Evolutionary conservation across 2,113 vertebrate species (phyloP).

Genomic region (Gallinago jamesoni): DNA sequence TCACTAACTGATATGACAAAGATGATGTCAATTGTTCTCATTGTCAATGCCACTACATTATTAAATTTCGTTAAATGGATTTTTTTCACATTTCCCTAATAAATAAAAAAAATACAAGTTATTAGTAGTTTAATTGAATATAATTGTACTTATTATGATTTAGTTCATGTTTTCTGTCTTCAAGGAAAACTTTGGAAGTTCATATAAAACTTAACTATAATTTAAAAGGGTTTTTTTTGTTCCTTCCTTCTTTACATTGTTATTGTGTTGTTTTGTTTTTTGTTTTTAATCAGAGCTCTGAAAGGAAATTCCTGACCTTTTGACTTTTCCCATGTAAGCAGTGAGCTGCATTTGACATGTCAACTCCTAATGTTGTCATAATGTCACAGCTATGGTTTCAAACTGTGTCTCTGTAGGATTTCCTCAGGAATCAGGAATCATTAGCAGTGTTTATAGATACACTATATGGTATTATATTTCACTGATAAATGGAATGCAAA

Average conservation of each 20-base stretch:
- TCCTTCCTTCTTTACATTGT: not conserved
- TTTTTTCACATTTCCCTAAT: not conserved
- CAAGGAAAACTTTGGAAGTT: not conserved
- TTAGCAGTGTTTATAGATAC: not conserved
- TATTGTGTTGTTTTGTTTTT: not conserved
- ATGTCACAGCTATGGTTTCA: not conserved
- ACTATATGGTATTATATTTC: not conserved
- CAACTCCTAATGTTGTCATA: not conserved
- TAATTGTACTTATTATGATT: not conserved
- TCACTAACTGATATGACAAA: not conserved
- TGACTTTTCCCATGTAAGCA: not conserved
- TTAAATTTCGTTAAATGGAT: not conserved
- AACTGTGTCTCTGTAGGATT: conserved; percentile 2
- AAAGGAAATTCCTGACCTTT: not conserved
- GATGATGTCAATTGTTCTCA: not conserved
- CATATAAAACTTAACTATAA: not conserved
- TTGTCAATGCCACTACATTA: not conserved
- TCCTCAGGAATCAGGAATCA: conserved; percentile 10
- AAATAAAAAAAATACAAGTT: not conserved
- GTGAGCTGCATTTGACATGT: not conserved
- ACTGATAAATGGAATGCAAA: not conserved
- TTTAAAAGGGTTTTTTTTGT: not conserved
- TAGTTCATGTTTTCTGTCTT: not conserved
- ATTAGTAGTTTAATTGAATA: not conserved
- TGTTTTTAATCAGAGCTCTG: not conserved